A percentile compares a stretch with the other conserved stretches of the same genome.
These are phyloP conservation scores for Paedocypris sp. DNA, from an alignment of 2,113 vertebrate species.

Conservation along the genomic window DNA sequence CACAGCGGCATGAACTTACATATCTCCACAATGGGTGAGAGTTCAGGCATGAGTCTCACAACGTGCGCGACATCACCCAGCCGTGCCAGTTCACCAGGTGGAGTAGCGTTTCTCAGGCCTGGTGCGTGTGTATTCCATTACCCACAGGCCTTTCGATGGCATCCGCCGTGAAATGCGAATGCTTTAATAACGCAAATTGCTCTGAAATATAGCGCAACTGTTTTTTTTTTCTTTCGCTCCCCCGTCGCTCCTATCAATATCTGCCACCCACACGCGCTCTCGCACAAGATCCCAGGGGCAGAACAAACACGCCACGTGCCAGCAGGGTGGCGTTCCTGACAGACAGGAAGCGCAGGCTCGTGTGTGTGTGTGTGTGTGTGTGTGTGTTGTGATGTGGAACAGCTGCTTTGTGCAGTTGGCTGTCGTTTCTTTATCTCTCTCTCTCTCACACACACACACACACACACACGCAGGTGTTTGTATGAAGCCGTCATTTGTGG, in stretches of 20 bases:
- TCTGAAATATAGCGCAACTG: neutral
- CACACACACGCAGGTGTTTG: constrained; percentile 45
- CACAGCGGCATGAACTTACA: too few relatives aligned
- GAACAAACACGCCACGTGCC: constrained; percentile 45
- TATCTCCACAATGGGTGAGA: too few relatives aligned
- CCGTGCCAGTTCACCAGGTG: too few relatives aligned
- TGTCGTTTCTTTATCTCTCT: too few relatives aligned
- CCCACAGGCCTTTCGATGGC: constrained; percentile 6
- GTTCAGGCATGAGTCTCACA: too few relatives aligned
- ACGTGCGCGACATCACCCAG: too few relatives aligned
- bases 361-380: too few relatives aligned
- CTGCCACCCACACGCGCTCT: constrained; percentile 20
- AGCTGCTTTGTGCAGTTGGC: constrained; percentile 45
- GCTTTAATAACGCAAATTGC: constrained; percentile 28
- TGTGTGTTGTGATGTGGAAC: constrained; percentile 46
- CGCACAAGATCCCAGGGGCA: constrained; percentile 11
- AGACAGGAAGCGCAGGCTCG: constrained; percentile 44
- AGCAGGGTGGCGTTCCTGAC: constrained; percentile 31
- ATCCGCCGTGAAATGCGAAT: neutral
- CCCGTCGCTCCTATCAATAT: constrained; percentile 11
- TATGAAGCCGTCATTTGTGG: constrained; percentile 28
- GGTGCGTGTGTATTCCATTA: too few relatives aligned
- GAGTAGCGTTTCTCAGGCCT: too few relatives aligned
- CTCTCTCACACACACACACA: too few relatives aligned
- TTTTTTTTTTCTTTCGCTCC: neutral